These are phyloP conservation scores for Diadophis punctatus DNA, from an alignment of 2,113 vertebrate species.

Conservation along the genomic window DNA sequence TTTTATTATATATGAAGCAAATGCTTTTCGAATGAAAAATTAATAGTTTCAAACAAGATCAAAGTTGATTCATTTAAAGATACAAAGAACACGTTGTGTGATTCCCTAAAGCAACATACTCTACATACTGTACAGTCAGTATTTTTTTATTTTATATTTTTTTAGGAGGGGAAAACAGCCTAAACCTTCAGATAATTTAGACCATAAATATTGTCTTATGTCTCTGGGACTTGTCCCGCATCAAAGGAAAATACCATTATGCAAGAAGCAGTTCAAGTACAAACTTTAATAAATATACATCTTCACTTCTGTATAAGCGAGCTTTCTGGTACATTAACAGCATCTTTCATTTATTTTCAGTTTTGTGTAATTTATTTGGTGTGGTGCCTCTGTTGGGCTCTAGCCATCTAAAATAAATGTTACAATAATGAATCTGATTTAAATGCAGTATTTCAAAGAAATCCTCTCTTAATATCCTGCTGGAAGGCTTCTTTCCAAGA, in stretches of 20 bases:
- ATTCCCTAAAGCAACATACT: neutral
- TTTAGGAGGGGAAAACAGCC: neutral
- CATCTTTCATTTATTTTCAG: slow-evolving; percentile 40
- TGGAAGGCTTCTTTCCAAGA: slow-evolving; percentile 38
- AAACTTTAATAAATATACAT: slow-evolving; percentile 42
- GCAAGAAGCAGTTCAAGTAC: slow-evolving; percentile 22
- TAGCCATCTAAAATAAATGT: slow-evolving; percentile 54
- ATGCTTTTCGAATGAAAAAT: neutral
- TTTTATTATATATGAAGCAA: neutral
- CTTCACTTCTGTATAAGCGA: slow-evolving; percentile 4
- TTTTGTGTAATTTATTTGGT: slow-evolving; percentile 54
- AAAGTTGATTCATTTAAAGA: neutral
- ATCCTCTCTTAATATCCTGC: slow-evolving; percentile 30
- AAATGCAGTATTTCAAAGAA: slow-evolving; percentile 55
- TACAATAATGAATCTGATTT: slow-evolving; percentile 48
- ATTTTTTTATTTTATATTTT: neutral
- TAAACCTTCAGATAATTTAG: neutral
- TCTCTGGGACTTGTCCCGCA: neutral
- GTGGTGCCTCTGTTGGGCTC: slow-evolving; percentile 45
- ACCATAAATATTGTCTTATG: neutral
- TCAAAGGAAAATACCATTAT: neutral
- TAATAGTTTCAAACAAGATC: neutral
- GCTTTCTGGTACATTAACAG: slow-evolving; percentile 34
- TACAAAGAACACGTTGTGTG: neutral
- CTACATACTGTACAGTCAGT: neutral